Conservation (phyloP, 2,888 invertebrate genomes). For the Homarus gammarus region DNA sequence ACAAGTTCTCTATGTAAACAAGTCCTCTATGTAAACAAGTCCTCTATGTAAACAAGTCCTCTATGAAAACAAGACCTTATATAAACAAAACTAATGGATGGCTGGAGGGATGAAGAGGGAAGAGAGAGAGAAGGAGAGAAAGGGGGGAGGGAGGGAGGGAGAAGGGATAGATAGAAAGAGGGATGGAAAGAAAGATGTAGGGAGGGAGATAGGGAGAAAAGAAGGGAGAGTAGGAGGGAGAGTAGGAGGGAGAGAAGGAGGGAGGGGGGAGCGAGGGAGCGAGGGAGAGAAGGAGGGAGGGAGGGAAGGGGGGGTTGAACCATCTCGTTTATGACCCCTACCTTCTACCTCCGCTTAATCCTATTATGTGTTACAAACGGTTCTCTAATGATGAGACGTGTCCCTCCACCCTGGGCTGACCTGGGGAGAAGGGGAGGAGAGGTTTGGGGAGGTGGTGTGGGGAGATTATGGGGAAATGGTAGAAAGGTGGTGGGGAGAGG, state of each 20-base stretch:
- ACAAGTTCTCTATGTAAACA: too few relatives aligned
- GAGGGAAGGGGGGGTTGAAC: neutral
- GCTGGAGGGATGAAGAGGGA: neutral
- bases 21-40: constrained; percentile 7
- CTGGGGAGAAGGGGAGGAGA: neutral
- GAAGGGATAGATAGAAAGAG: neutral
- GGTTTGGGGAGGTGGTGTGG: neutral
- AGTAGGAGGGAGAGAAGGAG: neutral
- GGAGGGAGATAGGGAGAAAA: neutral
- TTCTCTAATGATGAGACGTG: constrained; percentile 62
- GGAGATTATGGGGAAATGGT: neutral
- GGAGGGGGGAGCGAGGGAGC: neutral
- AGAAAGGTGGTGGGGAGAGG: neutral
- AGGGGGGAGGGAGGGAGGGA: neutral
- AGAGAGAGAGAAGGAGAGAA: neutral
- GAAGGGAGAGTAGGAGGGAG: constrained; percentile 2
- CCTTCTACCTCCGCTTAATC: constrained; percentile 53
- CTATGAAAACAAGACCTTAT: too few relatives aligned
- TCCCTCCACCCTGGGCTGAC: constrained; percentile 7
- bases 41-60: too few relatives aligned
- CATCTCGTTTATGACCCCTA: constrained; percentile 59
- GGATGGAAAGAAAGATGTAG: neutral
- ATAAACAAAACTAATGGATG: neutral
- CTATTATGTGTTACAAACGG: constrained; percentile 70
- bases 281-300: neutral